Evolutionary conservation across 2,113 vertebrate species (phyloP).

Genomic region (Zapornia atra): DNA sequence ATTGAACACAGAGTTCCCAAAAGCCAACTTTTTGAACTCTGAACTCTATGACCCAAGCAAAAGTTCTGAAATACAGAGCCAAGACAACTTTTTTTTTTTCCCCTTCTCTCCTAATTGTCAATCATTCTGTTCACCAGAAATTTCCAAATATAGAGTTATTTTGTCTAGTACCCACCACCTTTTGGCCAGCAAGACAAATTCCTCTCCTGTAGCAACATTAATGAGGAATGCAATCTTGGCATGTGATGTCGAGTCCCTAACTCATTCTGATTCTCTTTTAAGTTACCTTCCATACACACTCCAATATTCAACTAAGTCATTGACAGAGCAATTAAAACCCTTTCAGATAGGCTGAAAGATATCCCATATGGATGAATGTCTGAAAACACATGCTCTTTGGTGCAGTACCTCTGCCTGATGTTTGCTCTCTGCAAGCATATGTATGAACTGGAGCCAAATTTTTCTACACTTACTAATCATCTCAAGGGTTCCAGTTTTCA

Average conservation of each 20-base stretch:
- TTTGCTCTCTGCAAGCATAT: not conserved
- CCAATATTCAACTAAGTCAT: not conserved
- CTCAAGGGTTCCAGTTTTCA: not conserved
- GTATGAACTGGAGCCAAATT: not conserved
- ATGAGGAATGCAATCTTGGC: not conserved
- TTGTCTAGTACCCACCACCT: constrained; percentile 45
- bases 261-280: not conserved
- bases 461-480: not conserved
- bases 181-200: constrained; percentile 55
- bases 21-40: not conserved
- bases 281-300: not conserved
- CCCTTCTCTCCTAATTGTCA: not conserved
- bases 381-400: not conserved
- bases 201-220: not conserved
- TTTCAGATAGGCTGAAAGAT: not conserved
- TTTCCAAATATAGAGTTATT: constrained; percentile 67
- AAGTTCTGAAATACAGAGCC: not conserved
- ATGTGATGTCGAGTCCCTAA: not conserved
- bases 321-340: not conserved
- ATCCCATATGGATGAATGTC: not conserved
- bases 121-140: constrained; percentile 51
- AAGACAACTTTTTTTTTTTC: not conserved
- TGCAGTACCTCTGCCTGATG: not conserved
- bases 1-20: not conserved
- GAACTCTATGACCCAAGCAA: not conserved